Conservation (phyloP, 2,113 vertebrate genomes). For the Cepphus grylle region DNA sequence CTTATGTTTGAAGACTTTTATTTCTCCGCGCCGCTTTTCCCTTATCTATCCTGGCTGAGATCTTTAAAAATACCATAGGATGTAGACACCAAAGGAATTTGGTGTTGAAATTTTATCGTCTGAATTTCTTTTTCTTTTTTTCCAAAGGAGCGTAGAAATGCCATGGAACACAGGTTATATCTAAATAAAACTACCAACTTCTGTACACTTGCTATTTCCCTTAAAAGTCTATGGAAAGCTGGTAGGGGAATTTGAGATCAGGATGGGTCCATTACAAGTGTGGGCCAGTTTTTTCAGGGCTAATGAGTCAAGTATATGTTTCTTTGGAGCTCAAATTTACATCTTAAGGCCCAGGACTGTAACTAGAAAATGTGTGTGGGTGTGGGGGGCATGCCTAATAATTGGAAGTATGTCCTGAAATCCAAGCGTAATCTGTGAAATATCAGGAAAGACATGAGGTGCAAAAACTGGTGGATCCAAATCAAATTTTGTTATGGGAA, state of each 20-base stretch:
- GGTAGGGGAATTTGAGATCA: background rate
- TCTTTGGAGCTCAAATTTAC: background rate
- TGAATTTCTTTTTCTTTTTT: background rate
- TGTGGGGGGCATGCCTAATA: background rate
- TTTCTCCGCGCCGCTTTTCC: background rate
- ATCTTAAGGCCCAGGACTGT: background rate
- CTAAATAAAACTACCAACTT: background rate
- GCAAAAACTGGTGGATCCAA: background rate
- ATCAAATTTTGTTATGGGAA: background rate
- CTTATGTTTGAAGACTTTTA: background rate
- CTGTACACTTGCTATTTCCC: background rate
- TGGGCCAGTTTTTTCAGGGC: background rate
- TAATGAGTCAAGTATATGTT: background rate
- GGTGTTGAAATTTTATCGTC: background rate
- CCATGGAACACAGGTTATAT: background rate
- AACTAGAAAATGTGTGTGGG: background rate
- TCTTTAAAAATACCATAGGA: background rate
- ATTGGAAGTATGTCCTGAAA: background rate
- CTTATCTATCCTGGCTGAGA: background rate
- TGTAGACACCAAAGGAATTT: background rate
- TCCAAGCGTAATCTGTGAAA: background rate
- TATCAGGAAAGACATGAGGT: background rate
- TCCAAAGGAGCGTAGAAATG: background rate
- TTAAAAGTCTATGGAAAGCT: background rate
- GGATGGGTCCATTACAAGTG: background rate